Evolutionary conservation across 2,797 vertebrate species (phyloP).

Genomic region (Rousettus madagascariensis): DNA sequence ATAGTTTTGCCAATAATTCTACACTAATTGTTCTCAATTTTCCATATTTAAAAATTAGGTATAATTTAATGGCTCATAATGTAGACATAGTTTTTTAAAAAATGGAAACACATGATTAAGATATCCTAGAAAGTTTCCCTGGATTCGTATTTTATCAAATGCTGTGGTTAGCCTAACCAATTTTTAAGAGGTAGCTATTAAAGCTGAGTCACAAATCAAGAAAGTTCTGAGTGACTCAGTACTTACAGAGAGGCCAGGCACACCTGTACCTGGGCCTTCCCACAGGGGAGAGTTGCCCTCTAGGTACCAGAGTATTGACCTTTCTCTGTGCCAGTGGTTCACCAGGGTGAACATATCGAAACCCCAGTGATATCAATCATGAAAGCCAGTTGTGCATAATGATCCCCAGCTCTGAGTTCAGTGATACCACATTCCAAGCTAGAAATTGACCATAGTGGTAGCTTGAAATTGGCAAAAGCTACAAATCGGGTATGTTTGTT

Average conservation of each 20-base stretch:
- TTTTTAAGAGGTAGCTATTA: neutral
- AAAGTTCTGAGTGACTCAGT: neutral
- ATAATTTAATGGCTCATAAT: constrained; percentile 49
- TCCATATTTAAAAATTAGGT: constrained; percentile 46
- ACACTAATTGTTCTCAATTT: constrained; percentile 49
- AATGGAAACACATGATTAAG: constrained; percentile 42
- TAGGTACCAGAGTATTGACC: neutral
- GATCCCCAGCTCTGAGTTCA: neutral
- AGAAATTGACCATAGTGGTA: neutral
- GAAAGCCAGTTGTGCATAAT: neutral
- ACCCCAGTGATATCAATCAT: neutral
- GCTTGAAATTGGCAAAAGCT: neutral
- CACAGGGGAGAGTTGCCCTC: neutral
- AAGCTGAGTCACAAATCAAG: neutral
- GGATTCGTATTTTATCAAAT: constrained; percentile 26
- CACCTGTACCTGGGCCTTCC: neutral
- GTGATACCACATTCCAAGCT: neutral
- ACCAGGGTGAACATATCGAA: neutral
- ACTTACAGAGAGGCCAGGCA: neutral
- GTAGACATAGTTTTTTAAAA: neutral
- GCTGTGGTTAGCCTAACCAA: neutral
- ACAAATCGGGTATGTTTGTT: neutral
- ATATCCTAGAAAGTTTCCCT: constrained; percentile 1
- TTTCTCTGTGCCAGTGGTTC: neutral
- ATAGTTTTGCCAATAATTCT: constrained; percentile 45